Evolutionary conservation across 2,797 vertebrate species (phyloP).

Genomic region (Triplophysa bombifrons): DNA sequence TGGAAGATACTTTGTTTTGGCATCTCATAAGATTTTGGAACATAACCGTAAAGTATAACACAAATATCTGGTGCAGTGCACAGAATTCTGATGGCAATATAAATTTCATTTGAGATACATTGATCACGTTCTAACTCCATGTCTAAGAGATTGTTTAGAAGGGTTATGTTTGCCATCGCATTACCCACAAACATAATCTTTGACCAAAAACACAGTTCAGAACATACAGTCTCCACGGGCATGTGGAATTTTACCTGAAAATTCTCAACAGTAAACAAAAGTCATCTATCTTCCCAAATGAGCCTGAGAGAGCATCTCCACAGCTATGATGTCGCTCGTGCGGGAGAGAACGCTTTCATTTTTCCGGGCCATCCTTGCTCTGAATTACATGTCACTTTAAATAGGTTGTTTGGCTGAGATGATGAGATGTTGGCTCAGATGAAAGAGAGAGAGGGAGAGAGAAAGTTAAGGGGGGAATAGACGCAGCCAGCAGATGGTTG

Average conservation of each 20-base stretch:
- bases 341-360: constrained; percentile 52
- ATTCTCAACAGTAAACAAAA: constrained; percentile 49
- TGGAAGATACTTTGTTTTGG: neutral
- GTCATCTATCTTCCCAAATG: constrained; percentile 58
- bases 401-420: constrained; percentile 61
- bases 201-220: constrained; percentile 37
- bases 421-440: constrained; percentile 56
- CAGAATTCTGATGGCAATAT: constrained; percentile 4
- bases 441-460: constrained; percentile 8
- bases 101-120: constrained; percentile 6
- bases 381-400: constrained; percentile 66
- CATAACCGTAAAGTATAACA: neutral
- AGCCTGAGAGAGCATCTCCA: constrained; percentile 39
- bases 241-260: constrained; percentile 35
- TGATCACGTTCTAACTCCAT: constrained; percentile 24
- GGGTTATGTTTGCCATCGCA: constrained; percentile 33
- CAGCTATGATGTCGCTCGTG: constrained; percentile 42
- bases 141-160: neutral
- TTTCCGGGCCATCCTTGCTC: constrained; percentile 45
- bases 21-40: neutral
- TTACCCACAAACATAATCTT: constrained; percentile 40
- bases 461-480: constrained; percentile 45
- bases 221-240: constrained; percentile 18
- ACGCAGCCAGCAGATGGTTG: constrained; percentile 50
- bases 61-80: neutral